A percentile compares a stretch with the other conserved stretches of the same genome.
Evolutionary conservation across 1,140 invertebrate genomes (phyloP).

Genomic region (Aphelenchoides fujianensis): DNA sequence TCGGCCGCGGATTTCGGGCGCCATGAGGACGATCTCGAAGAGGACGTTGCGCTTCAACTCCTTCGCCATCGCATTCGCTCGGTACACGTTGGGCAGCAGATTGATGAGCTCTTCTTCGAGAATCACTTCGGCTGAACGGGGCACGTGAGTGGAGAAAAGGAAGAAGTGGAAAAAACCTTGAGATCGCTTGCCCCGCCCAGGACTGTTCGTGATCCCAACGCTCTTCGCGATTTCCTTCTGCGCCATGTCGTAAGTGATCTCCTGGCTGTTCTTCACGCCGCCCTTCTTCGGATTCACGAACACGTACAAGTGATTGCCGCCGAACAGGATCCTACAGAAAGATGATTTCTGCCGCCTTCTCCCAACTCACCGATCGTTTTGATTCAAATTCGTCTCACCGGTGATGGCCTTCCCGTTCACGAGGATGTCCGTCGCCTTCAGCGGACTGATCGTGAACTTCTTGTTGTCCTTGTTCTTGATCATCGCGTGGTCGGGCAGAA

Average conservation of each 20-base stretch:
- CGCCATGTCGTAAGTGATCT: constrained; percentile 67
- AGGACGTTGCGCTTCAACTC: constrained; percentile 68
- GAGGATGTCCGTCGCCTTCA: constrained; percentile 65
- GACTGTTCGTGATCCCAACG: constrained; percentile 64
- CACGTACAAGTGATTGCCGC: constrained; percentile 69
- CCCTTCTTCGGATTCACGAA: constrained; percentile 64
- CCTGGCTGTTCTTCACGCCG: constrained; percentile 58
- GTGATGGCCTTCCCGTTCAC: constrained; percentile 67
- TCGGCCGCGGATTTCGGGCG: constrained; percentile 68
- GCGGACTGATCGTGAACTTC: constrained; percentile 65
- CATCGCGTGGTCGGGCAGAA: constrained; percentile 67
- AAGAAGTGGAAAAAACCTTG: background rate
- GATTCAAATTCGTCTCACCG: constrained; percentile 64
- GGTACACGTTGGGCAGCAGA: constrained; percentile 68
- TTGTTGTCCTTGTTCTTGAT: constrained; percentile 64
- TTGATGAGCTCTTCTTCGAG: constrained; percentile 69
- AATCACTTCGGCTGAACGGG: constrained; percentile 64
- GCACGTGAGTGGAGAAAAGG: background rate
- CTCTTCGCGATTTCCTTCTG: constrained; percentile 69
- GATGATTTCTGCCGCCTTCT: background rate
- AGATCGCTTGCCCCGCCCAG: background rate
- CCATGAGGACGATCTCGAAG: constrained; percentile 69
- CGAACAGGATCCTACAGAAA: constrained; percentile 66
- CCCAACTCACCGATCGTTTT: constrained; percentile 67
- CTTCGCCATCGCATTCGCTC: constrained; percentile 69